Evolutionary conservation across 2,888 invertebrate species (phyloP), one percentile per base, ranked within the genome.

Genomic region (Amorpha juglandis): DNA sequence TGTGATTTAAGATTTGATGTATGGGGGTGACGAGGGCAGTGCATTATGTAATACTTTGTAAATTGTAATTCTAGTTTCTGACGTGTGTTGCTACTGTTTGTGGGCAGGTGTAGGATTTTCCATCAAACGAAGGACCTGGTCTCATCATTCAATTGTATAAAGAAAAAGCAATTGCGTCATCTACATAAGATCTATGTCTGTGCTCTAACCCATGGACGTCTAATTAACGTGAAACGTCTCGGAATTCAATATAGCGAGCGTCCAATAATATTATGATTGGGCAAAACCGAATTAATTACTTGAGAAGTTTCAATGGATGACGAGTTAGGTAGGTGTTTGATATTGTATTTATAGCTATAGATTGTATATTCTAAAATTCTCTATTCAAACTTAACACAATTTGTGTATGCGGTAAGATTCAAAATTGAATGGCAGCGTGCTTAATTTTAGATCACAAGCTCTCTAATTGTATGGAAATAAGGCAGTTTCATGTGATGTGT

Each of bases 201-300:
- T 70, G 64, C 69, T 68, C 70, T 78, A 79, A 80, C 76, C 76
- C 71, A 74, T 69, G 73, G 76, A 76, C 79, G 75, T 80, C 79
- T 81, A 83, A 85, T 85, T 84, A 81, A 80, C 74, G 81, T 80
- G 78, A 79, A 72, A 79, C 79, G 78, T 83, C 80, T 79, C 74
- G 63, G 69, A 67, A 74, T 78, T 77, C 77, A 76, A 78, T 80
- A 76, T 74, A 68, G 66, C 69, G 67, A 69, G 68, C 71, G 75
- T 77, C 71, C 67, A 71, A 73, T 70, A 75, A 71, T 69, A 64
- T 71, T 71, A 67, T 68, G 65, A 67, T 58, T 69, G 66, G 14
- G 53, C 53, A 53, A 53, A 53, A n/a, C 33, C 53, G 35, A 53
- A 53, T 53, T 53, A 53, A 53, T 53, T 35, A 35, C 53, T 53